Conservation (phyloP, 1,140 invertebrate genomes). For the Bacillus rossius region DNA sequence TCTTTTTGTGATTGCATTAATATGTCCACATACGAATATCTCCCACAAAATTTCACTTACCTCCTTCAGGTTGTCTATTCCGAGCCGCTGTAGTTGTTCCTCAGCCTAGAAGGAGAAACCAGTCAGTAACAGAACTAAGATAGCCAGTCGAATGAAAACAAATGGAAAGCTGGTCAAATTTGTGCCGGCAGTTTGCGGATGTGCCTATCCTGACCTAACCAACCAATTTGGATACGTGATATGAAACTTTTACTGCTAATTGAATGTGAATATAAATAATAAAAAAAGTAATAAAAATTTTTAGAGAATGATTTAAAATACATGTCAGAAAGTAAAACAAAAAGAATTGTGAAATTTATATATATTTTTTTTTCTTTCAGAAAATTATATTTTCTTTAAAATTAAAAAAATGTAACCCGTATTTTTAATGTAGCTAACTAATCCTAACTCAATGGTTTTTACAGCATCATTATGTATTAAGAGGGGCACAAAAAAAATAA, state of each 20-base stretch:
- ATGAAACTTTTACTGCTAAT: neutral
- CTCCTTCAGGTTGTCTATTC: constrained; percentile 2
- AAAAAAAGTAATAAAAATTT: neutral
- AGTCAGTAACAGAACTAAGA: neutral
- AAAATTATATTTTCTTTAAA: no score
- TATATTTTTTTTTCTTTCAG: no score
- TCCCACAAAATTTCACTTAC: neutral
- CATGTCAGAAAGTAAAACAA: no score
- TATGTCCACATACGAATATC: no score
- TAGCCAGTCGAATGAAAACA: neutral
- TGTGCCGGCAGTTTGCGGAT: neutral
- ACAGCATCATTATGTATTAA: no score
- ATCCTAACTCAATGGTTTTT: no score
- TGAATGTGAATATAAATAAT: neutral
- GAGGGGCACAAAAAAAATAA: no score
- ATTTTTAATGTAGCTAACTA: no score
- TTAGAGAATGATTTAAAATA: neutral
- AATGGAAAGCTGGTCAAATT: neutral
- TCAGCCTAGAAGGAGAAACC: constrained; percentile 4
- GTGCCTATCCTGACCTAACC: no score
- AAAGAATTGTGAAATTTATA: no score
- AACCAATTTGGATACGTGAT: neutral
- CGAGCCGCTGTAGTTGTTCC: constrained; percentile 8
- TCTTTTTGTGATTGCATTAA: no score
- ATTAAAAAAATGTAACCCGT: no score